Conservation (phyloP, 2,888 invertebrate genomes). For the Cepaea hortensis region DNA sequence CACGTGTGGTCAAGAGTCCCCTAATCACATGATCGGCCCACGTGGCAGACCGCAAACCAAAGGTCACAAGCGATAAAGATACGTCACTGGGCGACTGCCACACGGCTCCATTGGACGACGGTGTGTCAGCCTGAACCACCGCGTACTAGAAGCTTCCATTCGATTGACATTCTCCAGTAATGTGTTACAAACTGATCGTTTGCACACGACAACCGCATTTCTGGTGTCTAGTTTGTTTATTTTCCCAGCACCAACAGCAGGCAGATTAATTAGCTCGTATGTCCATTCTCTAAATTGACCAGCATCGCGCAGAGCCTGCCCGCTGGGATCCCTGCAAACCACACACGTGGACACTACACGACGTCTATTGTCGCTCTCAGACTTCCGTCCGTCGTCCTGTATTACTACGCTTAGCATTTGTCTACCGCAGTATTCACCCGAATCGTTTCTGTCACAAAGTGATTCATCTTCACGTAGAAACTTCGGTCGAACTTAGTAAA, state of each 20-base stretch:
- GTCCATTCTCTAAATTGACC: constrained; percentile 27
- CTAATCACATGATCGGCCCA: not conserved
- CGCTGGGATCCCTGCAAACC: constrained; percentile 2
- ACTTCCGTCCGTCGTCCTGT: not conserved
- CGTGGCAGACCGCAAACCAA: not conserved
- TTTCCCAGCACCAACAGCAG: constrained; percentile 14
- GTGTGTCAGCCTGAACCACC: not conserved
- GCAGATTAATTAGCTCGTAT: not conserved
- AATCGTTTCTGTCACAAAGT: constrained; percentile 1
- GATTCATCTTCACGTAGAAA: constrained; percentile 16
- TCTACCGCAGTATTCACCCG: constrained; percentile 16
- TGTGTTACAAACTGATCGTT: not conserved
- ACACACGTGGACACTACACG: constrained; percentile 19
- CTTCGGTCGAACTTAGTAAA: not conserved
- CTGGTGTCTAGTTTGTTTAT: constrained; percentile 30
- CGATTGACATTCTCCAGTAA: not conserved
- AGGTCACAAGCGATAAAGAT: constrained; percentile 22
- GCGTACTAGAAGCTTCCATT: not conserved
- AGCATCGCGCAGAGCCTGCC: constrained; percentile 2
- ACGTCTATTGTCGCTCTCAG: constrained; percentile 6
- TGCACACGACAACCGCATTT: constrained; percentile 11
- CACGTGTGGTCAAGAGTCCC: constrained; percentile 12
- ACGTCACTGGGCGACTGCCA: constrained; percentile 12
- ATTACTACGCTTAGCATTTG: not conserved
- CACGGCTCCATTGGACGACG: not conserved